Base-by-base conservation (phyloP, 1,140 invertebrate species). In the Orchestia grillus region DNA sequence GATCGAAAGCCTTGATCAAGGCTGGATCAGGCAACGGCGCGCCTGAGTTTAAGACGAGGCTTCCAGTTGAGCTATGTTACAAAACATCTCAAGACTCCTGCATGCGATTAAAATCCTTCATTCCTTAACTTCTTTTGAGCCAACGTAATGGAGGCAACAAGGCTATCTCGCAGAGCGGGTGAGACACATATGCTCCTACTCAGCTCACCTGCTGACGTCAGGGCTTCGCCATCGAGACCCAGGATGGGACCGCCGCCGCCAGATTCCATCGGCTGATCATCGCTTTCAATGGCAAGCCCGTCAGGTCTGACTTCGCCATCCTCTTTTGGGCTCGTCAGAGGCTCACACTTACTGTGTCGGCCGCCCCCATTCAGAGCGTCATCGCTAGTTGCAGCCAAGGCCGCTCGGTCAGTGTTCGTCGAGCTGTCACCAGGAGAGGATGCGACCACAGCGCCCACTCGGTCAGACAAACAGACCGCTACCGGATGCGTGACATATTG, bases 381-480 rank as follows among this genome's bases (percentile, higher is more conserved):
- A 47, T 94, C 92, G 44, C 92, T 94, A n/a, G 43, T 47, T 23
- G 92, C 43, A 1, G 43, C 41, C 0, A 94, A 16, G 44, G 92
- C 92, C 6, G 43, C 41, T 77, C 62, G 11, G 92, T 94, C 92
- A 23, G 92, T 45, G 92, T n/a, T 94, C 8, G 43, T 94, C 40
- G 92, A 94, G 36, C 36, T 44, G 92, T 94, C 44, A 4, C 92
- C 92, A 19, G 43, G 43, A 45, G 43, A 94, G 92, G 92, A 94
- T 40, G 92, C 92, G 8, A 44, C 36, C 8, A 19, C 92, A 15
- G 92, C 92, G 11, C 92, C 92, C 0, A 42, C 92, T 19, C 92
- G 92, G 92, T 94, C 92, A 42, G 92, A 94, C 92, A 94, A n/a
- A 44, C 44, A 94, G 44, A 44, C 92, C 43, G 44, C 92, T 44